Evolutionary conservation across 2,797 vertebrate genomes (phyloP), one percentile per base, ranked within the genome.

Genomic region (Poeciliopsis infans): DNA sequence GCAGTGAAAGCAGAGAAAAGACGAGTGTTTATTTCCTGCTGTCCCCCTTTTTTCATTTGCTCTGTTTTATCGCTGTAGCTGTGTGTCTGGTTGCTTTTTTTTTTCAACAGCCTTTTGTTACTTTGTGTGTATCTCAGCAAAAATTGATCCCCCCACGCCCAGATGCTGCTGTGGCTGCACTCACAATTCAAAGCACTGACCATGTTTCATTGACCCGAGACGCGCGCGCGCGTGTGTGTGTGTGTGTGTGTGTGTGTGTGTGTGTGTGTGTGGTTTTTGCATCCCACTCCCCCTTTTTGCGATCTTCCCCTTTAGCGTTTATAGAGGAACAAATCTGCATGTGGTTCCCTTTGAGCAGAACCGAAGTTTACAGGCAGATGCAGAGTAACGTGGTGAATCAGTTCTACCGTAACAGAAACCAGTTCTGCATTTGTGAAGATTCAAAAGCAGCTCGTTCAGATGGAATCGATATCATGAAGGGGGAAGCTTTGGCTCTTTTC

Each of bases 101-200:
- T 25, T 57, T 23, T 31, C 33, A 31, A 64, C 36, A n/a, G 12
- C 75, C 74, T n/a, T 7, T 83, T 82, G 85, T 78, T 79, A 72
- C 49, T 66, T 82, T 80, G 57, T 91, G 82, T 87, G 45, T 80
- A 78, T 83, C 81, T 90, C 88, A 92, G 91, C 91, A 91, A 64
- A 86, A 90, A 94, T 92, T 77, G 82, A 93, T 92, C 79, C 64
- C 47, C 59, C 72, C 77, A 72, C 75, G 23, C 59, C 39, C 69
- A 69, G 61, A 78, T 71, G 74, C 66, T 72, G 76, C 80, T 64
- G 73, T 79, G 84, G 77, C 61, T 74, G 70, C 70, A 76, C 39
- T 72, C 28, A 75, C 81, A 64, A 66, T 45, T 78, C 68, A 72
- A 78, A 77, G 69, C 64, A 28, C 71, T 73, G 75, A 76, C 55